Percentiles rank a stretch among this genome's conserved stretches.
These are phyloP conservation scores for Heliconius eleuchia DNA, from an alignment of 1,140 invertebrate species.

Conservation along the genomic window DNA sequence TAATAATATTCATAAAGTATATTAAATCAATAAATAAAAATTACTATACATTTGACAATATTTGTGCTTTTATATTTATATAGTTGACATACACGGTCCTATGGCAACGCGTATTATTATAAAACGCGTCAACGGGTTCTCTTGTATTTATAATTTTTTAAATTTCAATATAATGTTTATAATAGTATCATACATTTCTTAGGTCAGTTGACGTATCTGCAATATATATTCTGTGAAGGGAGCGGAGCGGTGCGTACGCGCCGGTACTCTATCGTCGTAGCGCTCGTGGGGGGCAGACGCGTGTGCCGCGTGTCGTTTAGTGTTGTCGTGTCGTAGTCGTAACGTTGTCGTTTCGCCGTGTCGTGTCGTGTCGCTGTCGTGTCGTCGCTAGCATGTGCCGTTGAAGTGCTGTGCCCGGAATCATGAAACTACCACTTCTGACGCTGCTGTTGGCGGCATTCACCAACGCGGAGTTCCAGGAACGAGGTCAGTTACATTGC, in stretches of 20 bases:
- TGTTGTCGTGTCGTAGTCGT: slow-evolving; percentile 28
- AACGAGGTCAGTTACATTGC: slow-evolving; percentile 57
- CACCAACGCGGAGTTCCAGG: slow-evolving; percentile 59
- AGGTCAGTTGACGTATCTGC: slow-evolving; percentile 30
- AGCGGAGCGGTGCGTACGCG: slow-evolving; percentile 51
- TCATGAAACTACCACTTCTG: slow-evolving; percentile 54
- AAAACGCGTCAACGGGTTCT: no score
- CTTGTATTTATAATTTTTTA: no score
- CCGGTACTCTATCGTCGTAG: slow-evolving; percentile 55
- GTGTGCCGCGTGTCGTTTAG: slow-evolving; percentile 35
- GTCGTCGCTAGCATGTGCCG: slow-evolving; percentile 60
- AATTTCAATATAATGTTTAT: no score
- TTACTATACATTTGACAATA: no score
- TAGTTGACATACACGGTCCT: no score
- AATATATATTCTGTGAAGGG: slow-evolving; percentile 44
- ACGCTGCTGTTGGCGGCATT: slow-evolving; percentile 45
- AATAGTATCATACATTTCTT: neutral
- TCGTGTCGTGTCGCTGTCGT: slow-evolving; percentile 25
- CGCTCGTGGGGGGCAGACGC: slow-evolving; percentile 55
- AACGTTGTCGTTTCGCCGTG: slow-evolving; percentile 36
- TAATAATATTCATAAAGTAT: no score
- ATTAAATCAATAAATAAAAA: no score
- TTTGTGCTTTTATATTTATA: no score
- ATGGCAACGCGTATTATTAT: no score
- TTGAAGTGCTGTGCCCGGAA: slow-evolving; percentile 54